A percentile compares a stretch with the other conserved stretches of the same genome.
Evolutionary conservation across 2,888 invertebrate species (phyloP).

Genomic region (Danaus chrysippus): DNA sequence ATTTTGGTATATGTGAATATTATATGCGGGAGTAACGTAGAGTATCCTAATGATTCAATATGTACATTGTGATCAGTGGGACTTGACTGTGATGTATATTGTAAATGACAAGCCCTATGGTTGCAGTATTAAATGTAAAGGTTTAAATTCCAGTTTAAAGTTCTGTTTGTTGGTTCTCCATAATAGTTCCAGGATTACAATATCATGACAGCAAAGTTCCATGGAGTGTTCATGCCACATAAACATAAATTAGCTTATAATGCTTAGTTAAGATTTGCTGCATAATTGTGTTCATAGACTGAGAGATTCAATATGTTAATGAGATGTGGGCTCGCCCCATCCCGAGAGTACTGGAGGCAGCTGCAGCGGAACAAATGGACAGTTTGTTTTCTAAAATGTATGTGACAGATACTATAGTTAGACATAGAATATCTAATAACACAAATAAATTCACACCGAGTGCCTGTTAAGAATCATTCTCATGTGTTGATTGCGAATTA

Average conservation of each 20-base stretch:
- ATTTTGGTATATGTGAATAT: slow-evolving; percentile 78
- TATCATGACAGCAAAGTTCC: slow-evolving; percentile 61
- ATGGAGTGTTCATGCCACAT: slow-evolving; percentile 73
- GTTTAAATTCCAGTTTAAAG: not conserved
- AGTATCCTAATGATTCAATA: slow-evolving; percentile 54
- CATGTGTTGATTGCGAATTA: slow-evolving; percentile 59
- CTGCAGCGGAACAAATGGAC: slow-evolving; percentile 19
- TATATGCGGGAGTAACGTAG: slow-evolving; percentile 59
- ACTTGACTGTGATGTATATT: slow-evolving; percentile 57
- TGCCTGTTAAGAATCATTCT: slow-evolving; percentile 71
- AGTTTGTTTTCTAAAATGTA: slow-evolving; percentile 22
- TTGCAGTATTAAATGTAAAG: slow-evolving; percentile 30
- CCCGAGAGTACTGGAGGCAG: slow-evolving; percentile 11
- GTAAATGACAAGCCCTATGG: slow-evolving; percentile 23
- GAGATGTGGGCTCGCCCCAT: slow-evolving; percentile 6
- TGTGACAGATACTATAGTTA: slow-evolving; percentile 42
- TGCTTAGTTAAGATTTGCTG: slow-evolving; percentile 77
- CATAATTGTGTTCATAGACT: slow-evolving; percentile 78
- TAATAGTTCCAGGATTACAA: slow-evolving; percentile 31
- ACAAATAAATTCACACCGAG: slow-evolving; percentile 73
- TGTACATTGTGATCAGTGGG: slow-evolving; percentile 52
- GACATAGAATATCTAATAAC: slow-evolving; percentile 56
- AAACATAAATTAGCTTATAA: slow-evolving; percentile 75
- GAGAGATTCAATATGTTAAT: slow-evolving; percentile 49
- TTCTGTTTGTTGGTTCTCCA: not conserved